Evolutionary conservation across 2,888 invertebrate genomes (phyloP), one percentile per base, ranked within the genome.

Genomic region (Griposia aprilina): DNA sequence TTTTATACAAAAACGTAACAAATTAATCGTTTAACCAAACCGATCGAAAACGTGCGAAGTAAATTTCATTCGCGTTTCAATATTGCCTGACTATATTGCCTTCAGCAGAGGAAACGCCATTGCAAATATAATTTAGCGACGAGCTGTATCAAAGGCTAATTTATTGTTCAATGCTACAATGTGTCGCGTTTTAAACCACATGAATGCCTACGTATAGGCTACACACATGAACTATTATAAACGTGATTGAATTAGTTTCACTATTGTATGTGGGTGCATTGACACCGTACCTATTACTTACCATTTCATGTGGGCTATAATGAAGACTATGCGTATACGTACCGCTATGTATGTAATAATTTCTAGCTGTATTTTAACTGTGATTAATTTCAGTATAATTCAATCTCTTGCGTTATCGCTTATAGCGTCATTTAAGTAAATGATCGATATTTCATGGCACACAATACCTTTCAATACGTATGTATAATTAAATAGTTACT

Each of bases 101-200:
- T 93, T 90, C 87, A 91, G 91, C 92, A 92, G 89, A 91, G 92
- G 91, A 92, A 94, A 93, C 92, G 91, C 92, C 90, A 91, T 90
- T 84, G 92, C 92, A 94, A 95, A 95, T 94, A 93, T 93, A 93
- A 95, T 95, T 95, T 93, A 91, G 91, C 89, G 92, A 92, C 93
- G 91, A 92, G 92, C 91, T 93, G 90, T 93, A 94, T 96, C 94
- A 95, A 94, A 95, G 92, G 93, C 92, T 95, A 95, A 95, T 95
- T 36, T 36, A 36, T 36, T 94, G 93, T 92, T 88, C 90, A 88
- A 91, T 93, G 88, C 87, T 87, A 87, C 86, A 89, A 89, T 90
- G 87, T 86, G 82, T 77, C 83, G 83, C 74, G 83, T 85, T 81
- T 84, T 73, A 80, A 82, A 52, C 57, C 52, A 52, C 30, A 50